Percentiles rank a stretch among this genome's conserved stretches.
Conservation (phyloP, 2,113 vertebrate species). For the Trogon surrucura region DNA sequence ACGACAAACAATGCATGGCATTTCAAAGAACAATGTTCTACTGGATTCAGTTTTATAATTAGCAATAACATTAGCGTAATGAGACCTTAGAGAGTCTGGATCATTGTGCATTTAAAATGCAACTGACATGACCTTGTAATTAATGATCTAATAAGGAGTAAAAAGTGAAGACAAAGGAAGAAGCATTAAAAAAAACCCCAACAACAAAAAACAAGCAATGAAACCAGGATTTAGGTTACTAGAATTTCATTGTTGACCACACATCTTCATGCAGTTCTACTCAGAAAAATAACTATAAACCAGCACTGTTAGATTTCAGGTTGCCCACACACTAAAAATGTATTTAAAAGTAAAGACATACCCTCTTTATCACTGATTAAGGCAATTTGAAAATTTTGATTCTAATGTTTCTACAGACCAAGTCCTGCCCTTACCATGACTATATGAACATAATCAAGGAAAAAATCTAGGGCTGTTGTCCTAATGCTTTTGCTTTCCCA, state of each 20-base stretch:
- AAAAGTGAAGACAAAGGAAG: background rate
- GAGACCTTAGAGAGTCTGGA: background rate
- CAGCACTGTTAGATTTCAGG: background rate
- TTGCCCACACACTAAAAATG: background rate
- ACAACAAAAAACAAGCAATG: background rate
- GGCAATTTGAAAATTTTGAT: background rate
- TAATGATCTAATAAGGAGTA: background rate
- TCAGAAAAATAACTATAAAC: background rate
- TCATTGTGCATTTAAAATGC: background rate
- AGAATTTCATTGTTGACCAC: background rate
- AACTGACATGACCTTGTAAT: constrained; percentile 8
- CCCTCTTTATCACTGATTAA: background rate
- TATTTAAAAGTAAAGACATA: background rate
- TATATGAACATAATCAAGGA: background rate
- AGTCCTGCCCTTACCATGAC: background rate
- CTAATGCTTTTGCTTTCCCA: background rate
- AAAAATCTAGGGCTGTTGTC: background rate
- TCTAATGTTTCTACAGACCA: background rate
- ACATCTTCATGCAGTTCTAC: background rate
- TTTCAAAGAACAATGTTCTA: constrained; percentile 3
- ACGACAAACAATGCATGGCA: background rate
- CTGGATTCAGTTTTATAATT: constrained; percentile 4
- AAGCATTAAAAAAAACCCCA: background rate
- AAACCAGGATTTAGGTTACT: background rate
- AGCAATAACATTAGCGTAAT: constrained; percentile 1